Evolutionary conservation across 2,113 vertebrate species (phyloP), one percentile per base, ranked within the genome.

Genomic region (Microcebus tavaratra): DNA sequence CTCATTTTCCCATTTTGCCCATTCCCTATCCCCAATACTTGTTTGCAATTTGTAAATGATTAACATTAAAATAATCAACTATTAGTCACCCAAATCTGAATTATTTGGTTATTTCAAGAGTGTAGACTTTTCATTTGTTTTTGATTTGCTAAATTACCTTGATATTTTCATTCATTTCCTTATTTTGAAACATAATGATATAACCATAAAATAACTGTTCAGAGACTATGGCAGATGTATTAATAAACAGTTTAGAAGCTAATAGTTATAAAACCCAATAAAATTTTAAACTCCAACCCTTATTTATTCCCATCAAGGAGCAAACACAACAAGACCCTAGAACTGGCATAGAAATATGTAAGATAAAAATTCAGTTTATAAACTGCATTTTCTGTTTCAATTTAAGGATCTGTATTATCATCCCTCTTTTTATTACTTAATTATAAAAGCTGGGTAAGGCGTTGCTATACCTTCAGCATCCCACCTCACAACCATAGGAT

Each of bases 401-500:
- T 25, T 63, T 79, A 50, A 94, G 31, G 42, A 61, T n/a, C 45
- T 76, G 31, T 42, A 27, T 27, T 17, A 50, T 15, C 65, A 42
- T 12, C 63, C 12, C 31, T 53, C 14, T 86, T 63, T 80, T 94
- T 8, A 88, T 70, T 55, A 72, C 39, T 45, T 61, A 42, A 48
- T 76, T 23, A 29, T 42, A 20, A 81, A 76, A 91, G 72, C 48
- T 31, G 27, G 48, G 29, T 92, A 61, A 29, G 17, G 57, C 9
- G n/a, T 39, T 67, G 42, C 63, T 15, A 39, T 98, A 99, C 99
- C 99, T 98, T 97, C 78, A 90, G 98, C 68, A 94, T 99, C 99
- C 99, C 99, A 99, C 80, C 98, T 97, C 59, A 98, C 99, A 72
- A 99, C 97, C 63, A 97, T n/a, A 4, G 99, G 99, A 3, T 98